Evolutionary conservation across 1,140 invertebrate genomes (phyloP).

Genomic region (Bombyx mandarina): DNA sequence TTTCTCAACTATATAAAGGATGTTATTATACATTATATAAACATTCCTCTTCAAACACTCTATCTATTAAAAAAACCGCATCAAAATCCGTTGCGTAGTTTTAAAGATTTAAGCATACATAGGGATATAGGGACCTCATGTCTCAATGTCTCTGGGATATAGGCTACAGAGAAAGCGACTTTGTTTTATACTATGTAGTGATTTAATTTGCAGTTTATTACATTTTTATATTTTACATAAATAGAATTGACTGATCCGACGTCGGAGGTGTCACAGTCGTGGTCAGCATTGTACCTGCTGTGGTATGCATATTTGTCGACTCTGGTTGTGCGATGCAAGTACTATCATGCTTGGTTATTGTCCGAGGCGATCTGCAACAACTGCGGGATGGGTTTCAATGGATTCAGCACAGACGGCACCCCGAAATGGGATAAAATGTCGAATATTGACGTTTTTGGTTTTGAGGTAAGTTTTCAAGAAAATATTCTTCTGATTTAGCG

Average conservation of each 20-base stretch:
- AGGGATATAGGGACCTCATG: no score
- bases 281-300: slow-evolving; percentile 75
- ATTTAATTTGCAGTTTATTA: no score
- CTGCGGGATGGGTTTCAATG: slow-evolving; percentile 92
- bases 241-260: slow-evolving; percentile 51
- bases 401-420: slow-evolving; percentile 81
- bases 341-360: slow-evolving; percentile 97
- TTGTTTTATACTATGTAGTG: no score
- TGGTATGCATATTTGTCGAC: slow-evolving; percentile 86
- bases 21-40: no score
- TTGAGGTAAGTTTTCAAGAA: slow-evolving; percentile 81
- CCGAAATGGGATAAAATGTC: slow-evolving; percentile 89
- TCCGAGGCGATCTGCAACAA: slow-evolving; percentile 96
- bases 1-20: no score
- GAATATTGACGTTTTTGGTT: slow-evolving; percentile 89
- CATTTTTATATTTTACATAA: neutral
- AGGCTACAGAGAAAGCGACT: no score
- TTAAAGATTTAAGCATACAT: no score
- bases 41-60: no score
- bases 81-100: no score
- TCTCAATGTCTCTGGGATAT: no score
- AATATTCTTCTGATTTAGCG: no score
- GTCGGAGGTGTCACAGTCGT: slow-evolving; percentile 55
- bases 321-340: slow-evolving; percentile 88
- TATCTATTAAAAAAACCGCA: no score